phyloP scores from a whole-genome alignment of 2,797 vertebrate species.

The Chaenodraco wilsoni region DNA sequence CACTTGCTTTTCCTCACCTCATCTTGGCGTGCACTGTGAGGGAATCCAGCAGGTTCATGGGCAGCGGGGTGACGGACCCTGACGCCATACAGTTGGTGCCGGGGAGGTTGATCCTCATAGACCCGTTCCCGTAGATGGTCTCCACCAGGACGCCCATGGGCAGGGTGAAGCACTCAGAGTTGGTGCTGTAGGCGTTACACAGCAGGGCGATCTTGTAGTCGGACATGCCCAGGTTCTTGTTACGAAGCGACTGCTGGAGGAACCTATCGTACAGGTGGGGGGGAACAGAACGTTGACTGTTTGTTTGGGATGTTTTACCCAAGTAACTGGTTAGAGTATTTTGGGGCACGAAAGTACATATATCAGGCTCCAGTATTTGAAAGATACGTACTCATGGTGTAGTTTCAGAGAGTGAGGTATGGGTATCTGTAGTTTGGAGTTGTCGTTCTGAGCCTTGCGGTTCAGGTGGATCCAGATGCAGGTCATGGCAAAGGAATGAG shows the following conservation, averaged over 20 bases:
- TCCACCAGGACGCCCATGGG: constrained; percentile 98
- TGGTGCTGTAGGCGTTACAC: constrained; percentile 98
- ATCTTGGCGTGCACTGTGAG: constrained; percentile 99
- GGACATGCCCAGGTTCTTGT: constrained; percentile 95
- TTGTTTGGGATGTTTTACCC: not conserved
- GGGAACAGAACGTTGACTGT: not conserved
- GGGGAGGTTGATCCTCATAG: constrained; percentile 91
- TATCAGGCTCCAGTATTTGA: not conserved
- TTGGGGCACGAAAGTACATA: not conserved
- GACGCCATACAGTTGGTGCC: constrained; percentile 95
- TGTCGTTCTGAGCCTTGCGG: constrained; percentile 97
- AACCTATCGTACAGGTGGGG: constrained; percentile 82
- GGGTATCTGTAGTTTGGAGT: constrained; percentile 96
- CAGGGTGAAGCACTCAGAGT: constrained; percentile 97
- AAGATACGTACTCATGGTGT: constrained; percentile 90
- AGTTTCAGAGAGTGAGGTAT: constrained; percentile 98
- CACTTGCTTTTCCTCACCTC: constrained; percentile 84
- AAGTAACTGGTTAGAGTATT: not conserved
- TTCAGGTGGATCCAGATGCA: constrained; percentile 99
- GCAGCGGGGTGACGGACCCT: constrained; percentile 92
- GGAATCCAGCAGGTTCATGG: constrained; percentile 98
- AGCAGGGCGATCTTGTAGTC: constrained; percentile 99
- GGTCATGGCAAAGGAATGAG: constrained; percentile 98
- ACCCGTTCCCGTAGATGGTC: constrained; percentile 98
- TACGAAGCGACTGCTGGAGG: constrained; percentile 95